phyloP scores from a whole-genome alignment of 2,888 invertebrate species.

The Lasius platythorax region DNA sequence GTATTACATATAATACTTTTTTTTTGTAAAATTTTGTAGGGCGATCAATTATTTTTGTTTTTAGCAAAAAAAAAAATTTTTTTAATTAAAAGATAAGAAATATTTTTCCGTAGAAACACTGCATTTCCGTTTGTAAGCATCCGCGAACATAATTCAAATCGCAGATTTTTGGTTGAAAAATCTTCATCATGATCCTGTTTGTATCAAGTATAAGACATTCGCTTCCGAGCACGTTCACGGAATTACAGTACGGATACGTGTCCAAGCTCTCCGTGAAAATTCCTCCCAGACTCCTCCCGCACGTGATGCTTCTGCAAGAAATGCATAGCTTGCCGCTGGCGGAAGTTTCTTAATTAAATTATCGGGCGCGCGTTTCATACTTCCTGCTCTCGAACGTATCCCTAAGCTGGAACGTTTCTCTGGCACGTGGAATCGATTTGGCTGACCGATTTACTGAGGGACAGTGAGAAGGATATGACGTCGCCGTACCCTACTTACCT shows the following conservation, averaged over 20 bases:
- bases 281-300: neutral
- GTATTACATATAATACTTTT: neutral
- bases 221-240: constrained; percentile 5
- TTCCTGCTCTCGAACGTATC: constrained; percentile 46
- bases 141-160: neutral
- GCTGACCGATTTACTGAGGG: constrained; percentile 43
- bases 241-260: constrained; percentile 36
- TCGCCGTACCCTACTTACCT: constrained; percentile 40
- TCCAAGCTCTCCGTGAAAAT: constrained; percentile 17
- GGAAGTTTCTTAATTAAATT: constrained; percentile 75
- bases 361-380: constrained; percentile 59
- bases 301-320: constrained; percentile 6
- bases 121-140: neutral
- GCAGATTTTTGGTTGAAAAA: neutral
- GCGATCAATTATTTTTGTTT: neutral
- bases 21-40: neutral
- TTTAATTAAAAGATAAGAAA: neutral
- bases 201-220: constrained; percentile 25
- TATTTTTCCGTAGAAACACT: neutral
- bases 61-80: neutral
- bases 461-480: constrained; percentile 37
- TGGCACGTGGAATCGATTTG: constrained; percentile 59
- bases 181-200: neutral
- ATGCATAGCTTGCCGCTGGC: constrained; percentile 36
- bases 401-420: constrained; percentile 30